phyloP scores from a whole-genome alignment of 2,888 invertebrate species.

The Cephus rjabovi region DNA sequence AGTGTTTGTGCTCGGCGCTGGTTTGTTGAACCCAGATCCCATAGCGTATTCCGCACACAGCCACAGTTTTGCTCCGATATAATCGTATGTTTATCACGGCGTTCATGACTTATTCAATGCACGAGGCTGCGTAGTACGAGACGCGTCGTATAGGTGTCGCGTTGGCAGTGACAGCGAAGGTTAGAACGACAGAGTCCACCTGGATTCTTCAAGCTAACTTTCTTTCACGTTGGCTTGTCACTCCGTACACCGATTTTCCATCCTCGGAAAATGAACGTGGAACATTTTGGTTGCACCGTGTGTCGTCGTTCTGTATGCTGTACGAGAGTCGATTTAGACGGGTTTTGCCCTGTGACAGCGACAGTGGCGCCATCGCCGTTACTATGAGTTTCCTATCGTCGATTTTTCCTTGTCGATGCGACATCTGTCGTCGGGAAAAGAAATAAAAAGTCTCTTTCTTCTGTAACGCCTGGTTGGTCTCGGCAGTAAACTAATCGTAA shows the following conservation, averaged over 20 bases:
- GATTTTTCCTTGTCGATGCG: background rate
- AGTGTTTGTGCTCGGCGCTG: constrained; percentile 29
- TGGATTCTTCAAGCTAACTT: background rate
- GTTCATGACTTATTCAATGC: constrained; percentile 53
- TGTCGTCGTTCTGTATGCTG: no score
- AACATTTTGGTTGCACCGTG: no score
- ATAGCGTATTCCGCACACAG: constrained; percentile 23
- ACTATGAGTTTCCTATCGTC: background rate
- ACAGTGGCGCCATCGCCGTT: no score
- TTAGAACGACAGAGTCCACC: background rate
- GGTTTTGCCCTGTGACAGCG: no score
- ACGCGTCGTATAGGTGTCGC: constrained; percentile 21
- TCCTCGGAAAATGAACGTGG: no score
- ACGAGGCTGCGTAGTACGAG: constrained; percentile 36
- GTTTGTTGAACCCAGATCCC: constrained; percentile 40
- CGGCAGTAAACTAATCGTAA: constrained; percentile 56
- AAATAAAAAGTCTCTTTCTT: background rate
- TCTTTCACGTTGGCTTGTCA: no score
- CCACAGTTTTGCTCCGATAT: constrained; percentile 46
- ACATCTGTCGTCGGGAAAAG: background rate
- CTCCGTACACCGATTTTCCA: no score
- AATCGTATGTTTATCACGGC: constrained; percentile 46
- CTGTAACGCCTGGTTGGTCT: background rate
- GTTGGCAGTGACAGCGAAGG: background rate
- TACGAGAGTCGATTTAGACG: no score